These are phyloP conservation scores for Sylvietta virens DNA, from an alignment of 2,113 vertebrate species.

Conservation along the genomic window DNA sequence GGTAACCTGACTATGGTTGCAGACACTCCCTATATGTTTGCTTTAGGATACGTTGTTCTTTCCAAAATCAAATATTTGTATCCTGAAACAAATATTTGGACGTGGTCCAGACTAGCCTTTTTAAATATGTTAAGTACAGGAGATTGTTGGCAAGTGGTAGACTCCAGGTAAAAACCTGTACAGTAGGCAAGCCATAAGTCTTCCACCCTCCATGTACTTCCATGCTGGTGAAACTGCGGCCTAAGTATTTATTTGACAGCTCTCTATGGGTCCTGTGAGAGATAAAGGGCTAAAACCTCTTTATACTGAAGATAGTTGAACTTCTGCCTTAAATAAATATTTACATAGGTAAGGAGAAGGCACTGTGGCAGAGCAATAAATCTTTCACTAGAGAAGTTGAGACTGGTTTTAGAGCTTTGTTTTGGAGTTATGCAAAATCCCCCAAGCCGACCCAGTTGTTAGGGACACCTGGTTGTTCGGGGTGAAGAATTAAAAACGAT, in stretches of 20 bases:
- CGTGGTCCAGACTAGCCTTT: background rate
- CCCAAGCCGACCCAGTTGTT: background rate
- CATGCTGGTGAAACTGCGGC: accelerated
- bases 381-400: background rate
- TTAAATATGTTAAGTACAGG: background rate
- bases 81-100: conserved; percentile 53
- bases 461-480: background rate
- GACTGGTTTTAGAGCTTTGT: background rate
- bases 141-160: background rate
- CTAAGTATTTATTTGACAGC: background rate
- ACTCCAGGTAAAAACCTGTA: background rate
- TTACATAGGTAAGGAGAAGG: conserved; percentile 16
- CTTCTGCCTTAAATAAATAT: conserved; percentile 40
- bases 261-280: background rate
- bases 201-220: background rate
- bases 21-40: conserved; percentile 29
- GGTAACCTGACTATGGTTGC: background rate
- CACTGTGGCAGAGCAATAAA: background rate
- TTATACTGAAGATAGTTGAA: conserved; percentile 1
- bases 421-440: background rate
- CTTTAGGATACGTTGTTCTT: conserved; percentile 44
- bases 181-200: background rate
- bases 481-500: background rate
- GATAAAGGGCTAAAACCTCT: background rate
- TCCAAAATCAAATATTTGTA: conserved; percentile 54